These are phyloP conservation scores for Chaetops frenatus DNA, from an alignment of 2,113 vertebrate species.

Conservation along the genomic window DNA sequence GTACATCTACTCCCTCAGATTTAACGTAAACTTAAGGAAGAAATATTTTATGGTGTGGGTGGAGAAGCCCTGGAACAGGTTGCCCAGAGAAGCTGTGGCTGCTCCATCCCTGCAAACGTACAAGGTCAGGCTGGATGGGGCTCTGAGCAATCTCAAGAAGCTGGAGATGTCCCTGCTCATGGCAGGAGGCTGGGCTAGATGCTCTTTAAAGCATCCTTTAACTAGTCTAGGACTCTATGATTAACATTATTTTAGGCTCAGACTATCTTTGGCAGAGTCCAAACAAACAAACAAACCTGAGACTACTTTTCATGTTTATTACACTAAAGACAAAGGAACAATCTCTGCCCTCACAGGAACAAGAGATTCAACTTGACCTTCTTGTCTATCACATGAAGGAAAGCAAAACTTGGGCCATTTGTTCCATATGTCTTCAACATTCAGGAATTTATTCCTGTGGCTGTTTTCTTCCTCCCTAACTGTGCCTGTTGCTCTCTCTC, in stretches of 20 bases:
- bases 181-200: neutral
- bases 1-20: rapidly evolving
- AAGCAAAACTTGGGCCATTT: neutral
- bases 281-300: neutral
- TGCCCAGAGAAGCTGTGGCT: neutral
- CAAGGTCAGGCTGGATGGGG: neutral
- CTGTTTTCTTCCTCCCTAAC: neutral
- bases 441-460: neutral
- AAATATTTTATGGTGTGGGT: neutral
- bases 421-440: neutral
- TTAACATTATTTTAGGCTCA: neutral
- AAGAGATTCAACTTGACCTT: neutral
- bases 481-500: neutral
- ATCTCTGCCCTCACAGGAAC: neutral
- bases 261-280: neutral
- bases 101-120: neutral
- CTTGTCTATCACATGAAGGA: rapidly evolving
- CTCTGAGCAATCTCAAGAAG: neutral
- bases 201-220: neutral
- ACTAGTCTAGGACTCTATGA: neutral
- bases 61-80: neutral
- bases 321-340: neutral
- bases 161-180: neutral
- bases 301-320: neutral
- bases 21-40: no score